Evolutionary conservation across 2,113 vertebrate genomes (phyloP), one percentile per base, ranked within the genome.

Genomic region (Phaethon lepturus): DNA sequence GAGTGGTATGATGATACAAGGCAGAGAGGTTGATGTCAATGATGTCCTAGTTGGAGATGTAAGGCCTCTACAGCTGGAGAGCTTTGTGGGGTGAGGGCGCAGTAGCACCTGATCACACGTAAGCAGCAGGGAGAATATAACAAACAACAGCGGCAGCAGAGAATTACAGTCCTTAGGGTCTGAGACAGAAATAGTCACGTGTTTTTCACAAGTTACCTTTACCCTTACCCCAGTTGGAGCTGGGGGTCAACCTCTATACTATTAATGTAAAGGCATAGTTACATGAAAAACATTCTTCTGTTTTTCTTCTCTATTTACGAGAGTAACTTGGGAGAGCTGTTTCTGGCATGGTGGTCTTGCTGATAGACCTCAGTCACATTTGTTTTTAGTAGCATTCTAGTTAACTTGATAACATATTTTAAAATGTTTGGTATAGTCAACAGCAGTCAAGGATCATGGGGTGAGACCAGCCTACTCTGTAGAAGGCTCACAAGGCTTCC

Each of bases 81-180:
- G 25, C 28, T 67, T 35, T 19, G 6, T 35, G n/a, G 22, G 38
- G 9, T 60, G n/a, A 83, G 15, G 35, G 33, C 5, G 85, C 69
- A 45, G 38, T 42, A 49, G 29, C 49, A 73, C 69, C 29, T 69
- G 62, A 82, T 42, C 40, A n/a, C n/a, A 79, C 35, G 15, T 9
- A 64, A 66, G 35, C 40, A 76, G 44, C 71, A 86, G 44, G 49
- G 40, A 68, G 35, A 66, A 87, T 20, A 17, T 6, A 76, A 78
- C 0, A 2, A 52, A 53, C 25, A 80, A 17, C 1, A 1, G 4
- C 1, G 5, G 50, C 3, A 23, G 42, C 9, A 67, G 10, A 47
- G 33, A 81, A 93, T 28, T 66, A 42, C 31, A 75, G 47, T 31
- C 28, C 76, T 80, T 20, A 19, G 40, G 22, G 20, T 55, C 18